Conservation (phyloP, 1,140 invertebrate genomes). For the Oppia nitens region DNA sequence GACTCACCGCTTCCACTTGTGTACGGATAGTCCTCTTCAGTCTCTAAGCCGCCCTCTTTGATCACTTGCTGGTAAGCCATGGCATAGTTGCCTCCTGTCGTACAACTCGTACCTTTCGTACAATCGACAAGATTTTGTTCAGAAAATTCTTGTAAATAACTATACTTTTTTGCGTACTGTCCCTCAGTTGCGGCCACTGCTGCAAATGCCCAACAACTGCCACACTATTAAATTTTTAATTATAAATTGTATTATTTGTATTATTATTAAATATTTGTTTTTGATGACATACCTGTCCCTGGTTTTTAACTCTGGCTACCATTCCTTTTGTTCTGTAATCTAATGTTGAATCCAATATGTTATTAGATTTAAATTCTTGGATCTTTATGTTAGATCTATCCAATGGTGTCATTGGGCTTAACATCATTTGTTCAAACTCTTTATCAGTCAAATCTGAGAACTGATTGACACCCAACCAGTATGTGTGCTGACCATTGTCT, state of each 20-base stretch:
- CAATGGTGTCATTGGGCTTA: too few species aligned
- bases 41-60: conserved; percentile 34
- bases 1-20: conserved; percentile 30
- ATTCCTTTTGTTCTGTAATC: conserved; percentile 68
- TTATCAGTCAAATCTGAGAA: conserved; percentile 24
- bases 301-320: conserved; percentile 81
- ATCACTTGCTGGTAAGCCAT: conserved; percentile 46
- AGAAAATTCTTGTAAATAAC: conserved; percentile 66
- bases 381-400: too few species aligned
- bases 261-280: too few species aligned
- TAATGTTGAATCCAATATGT: conserved; percentile 48
- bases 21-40: conserved; percentile 32
- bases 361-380: conserved; percentile 37
- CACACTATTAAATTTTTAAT: too few species aligned
- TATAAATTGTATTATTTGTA: too few species aligned
- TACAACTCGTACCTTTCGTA: conserved; percentile 87
- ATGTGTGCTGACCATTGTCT: not conserved
- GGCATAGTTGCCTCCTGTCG: conserved; percentile 86
- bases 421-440: conserved; percentile 54
- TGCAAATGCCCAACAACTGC: conserved; percentile 36
- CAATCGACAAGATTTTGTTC: conserved; percentile 97
- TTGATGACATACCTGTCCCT: too few species aligned
- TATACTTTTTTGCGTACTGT: conserved; percentile 26
- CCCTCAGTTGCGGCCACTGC: conserved; percentile 20
- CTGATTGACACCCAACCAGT: not conserved